Base-by-base conservation (phyloP, 2,797 vertebrate genomes). In the Bradypodion ventrale region DNA sequence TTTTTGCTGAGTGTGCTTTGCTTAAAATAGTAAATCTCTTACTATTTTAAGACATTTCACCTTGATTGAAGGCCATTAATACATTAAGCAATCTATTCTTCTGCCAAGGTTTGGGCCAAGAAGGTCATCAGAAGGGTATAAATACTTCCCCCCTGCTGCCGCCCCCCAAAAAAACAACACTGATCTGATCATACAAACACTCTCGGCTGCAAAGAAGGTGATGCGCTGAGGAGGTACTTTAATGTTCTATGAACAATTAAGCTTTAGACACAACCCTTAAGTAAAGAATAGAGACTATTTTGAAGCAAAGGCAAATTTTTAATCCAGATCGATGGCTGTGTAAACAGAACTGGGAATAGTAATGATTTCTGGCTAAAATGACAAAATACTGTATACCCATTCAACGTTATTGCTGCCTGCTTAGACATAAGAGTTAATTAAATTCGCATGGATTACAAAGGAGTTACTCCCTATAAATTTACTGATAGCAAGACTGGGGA, bases 21-120 rank as follows among this genome's bases (percentile, higher is more conserved):
- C 85, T 74, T 0, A 84, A 87, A 79, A 85, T 86, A 75, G 27
- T 87, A 72, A 78, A 42, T 80, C 62, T 76, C 78, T 42, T 80
- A 46, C 77, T 95, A 93, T 92, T 94, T 93, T 92, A 52, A 94
- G 90, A 80, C n/a, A 88, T 42, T 81, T 83, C 32, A 72, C 87
- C 90, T 85, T 91, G 69, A 81, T 83, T 90, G 85, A 91, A 86
- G 37, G 83, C 59, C 79, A 85, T 85, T 88, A 91, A 85, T 82
- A 65, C 75, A 89, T 75, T 84, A 88, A 82, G 68, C 93, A 93
- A 91, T 91, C 91, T 84, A 85, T 92, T 88, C 40, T 85, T 92
- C 75, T 83, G 83, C 85, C 82, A 89, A 78, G 81, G 7, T 85
- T 90, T 65, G 80, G n/a, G 84, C 66, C 37, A 77, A 82, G 56